Conservation (phyloP, 2,888 invertebrate genomes). For the Callinectes sapidus region DNA sequence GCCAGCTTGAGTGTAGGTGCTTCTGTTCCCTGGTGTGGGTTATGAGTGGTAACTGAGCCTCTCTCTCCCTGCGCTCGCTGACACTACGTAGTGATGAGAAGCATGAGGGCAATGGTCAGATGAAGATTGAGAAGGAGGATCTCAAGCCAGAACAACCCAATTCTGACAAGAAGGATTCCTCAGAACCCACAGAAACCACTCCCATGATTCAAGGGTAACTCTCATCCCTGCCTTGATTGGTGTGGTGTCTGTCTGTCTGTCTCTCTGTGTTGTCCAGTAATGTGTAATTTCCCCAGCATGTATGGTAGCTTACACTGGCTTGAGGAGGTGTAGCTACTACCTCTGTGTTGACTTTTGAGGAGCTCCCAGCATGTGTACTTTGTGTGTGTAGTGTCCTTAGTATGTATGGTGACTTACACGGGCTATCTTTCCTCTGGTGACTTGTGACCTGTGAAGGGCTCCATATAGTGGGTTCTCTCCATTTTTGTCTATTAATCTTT, state of each 20-base stretch:
- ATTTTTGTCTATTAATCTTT: too few relatives aligned
- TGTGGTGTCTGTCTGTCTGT: background rate
- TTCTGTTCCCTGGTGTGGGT: background rate
- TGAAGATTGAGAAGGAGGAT: conserved; percentile 55
- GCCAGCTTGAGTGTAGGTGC: background rate
- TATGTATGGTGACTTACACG: background rate
- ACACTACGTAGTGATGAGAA: conserved; percentile 59
- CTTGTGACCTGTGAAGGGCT: too few relatives aligned
- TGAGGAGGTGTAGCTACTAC: background rate
- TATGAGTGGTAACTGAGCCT: conserved; percentile 30
- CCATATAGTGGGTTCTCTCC: too few relatives aligned
- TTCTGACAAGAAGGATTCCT: conserved; percentile 50
- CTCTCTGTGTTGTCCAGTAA: background rate
- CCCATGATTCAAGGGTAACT: conserved; percentile 72
- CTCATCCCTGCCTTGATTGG: background rate
- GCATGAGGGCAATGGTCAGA: conserved; percentile 62
- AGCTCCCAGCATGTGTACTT: background rate
- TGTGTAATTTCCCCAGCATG: background rate
- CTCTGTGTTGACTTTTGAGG: background rate
- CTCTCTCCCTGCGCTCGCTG: background rate
- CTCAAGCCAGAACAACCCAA: conserved; percentile 39
- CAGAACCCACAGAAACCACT: conserved; percentile 71
- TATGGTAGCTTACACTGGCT: background rate
- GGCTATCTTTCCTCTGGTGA: too few relatives aligned
- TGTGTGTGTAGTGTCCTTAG: background rate